A percentile compares a stretch with the other conserved stretches of the same genome.
Conservation (phyloP, 2,113 vertebrate species). For the Sus scrofa region T2T-Sscrofa CM000819.6:34824001-34824500, state of each 20-base stretch:
- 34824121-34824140: neutral
- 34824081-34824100: neutral
- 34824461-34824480: neutral
- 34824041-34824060: neutral
- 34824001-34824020: neutral
- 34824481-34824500: neutral
- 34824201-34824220: neutral
- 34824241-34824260: rapidly evolving
- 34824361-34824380: neutral
- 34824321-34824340: neutral
- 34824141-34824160: neutral
- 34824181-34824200: neutral
- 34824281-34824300: neutral
- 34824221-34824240: neutral
- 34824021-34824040: neutral
- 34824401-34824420: neutral
- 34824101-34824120: neutral
- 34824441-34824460: neutral
- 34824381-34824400: neutral
- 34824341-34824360: neutral
- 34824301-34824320: neutral
- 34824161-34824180: neutral
- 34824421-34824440: neutral
- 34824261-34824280: neutral
- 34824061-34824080: neutral